phyloP scores from a whole-genome alignment of 2,113 vertebrate genomes.

The Rhea americana region DNA sequence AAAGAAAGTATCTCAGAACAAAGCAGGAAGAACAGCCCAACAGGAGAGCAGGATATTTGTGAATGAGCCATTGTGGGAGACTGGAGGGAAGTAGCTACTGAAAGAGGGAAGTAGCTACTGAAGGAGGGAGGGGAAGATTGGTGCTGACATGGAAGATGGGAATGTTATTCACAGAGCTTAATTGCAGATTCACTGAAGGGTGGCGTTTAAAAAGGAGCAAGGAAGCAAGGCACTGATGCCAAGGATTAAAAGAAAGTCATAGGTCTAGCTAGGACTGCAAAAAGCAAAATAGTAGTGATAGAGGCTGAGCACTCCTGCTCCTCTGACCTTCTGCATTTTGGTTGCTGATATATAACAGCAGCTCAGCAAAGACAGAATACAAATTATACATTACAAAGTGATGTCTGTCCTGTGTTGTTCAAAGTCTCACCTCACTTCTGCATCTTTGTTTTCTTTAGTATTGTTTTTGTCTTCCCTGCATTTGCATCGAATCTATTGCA shows the following conservation, averaged over 20 bases:
- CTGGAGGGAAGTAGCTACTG: not conserved
- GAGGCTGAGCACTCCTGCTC: not conserved
- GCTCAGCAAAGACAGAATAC: not conserved
- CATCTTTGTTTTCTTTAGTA: not conserved
- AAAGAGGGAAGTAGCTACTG: not conserved
- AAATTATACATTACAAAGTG: not conserved
- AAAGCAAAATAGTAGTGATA: not conserved
- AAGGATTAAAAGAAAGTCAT: not conserved
- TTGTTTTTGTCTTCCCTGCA: not conserved
- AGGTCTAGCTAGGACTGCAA: not conserved
- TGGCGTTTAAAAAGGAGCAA: not conserved
- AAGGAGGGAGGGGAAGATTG: not conserved
- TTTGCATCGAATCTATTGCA: not conserved
- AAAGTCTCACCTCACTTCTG: not conserved
- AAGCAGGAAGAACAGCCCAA: not conserved
- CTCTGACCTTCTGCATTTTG: not conserved
- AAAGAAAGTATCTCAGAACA: not conserved
- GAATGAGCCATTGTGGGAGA: not conserved
- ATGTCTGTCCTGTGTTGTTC: not conserved
- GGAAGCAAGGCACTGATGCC: not conserved
- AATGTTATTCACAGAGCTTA: not conserved
- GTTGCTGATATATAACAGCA: fast-evolving
- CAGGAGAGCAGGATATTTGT: not conserved
- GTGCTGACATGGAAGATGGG: not conserved
- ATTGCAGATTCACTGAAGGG: not conserved